Evolutionary conservation across 92 coral and sea anemone genomes (phyloP), one percentile per base, ranked within the genome.

Genomic region (Pocillopora meandrina): DNA sequence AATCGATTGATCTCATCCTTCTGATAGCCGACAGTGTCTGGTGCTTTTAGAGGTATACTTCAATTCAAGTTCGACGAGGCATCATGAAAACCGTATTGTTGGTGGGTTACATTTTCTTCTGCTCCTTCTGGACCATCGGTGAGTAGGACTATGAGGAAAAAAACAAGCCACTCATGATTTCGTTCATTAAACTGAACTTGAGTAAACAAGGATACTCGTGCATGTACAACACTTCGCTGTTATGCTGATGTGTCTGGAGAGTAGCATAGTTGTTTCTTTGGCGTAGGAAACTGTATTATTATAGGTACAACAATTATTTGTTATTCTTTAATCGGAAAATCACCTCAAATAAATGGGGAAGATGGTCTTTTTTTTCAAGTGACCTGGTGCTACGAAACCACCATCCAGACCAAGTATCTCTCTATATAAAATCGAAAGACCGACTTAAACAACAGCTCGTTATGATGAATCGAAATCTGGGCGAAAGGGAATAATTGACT

Each of bases 1-100:
- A 7, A 3, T 42, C 49, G 7, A 7, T 42, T 42, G 49, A 1
- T 3, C 49, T 42, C 49, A 3, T 42, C 49, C 49, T 42, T 42
- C 49, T 42, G 49, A 42, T 3, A 42, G 49, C 47, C 19, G 18
- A 21, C 33, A 6, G 31, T 11, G 3, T 66, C 21, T 20, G 71
- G 47, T 21, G 71, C 26, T 20, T 66, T 66, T 23, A 23, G 71
- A 66, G 15, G 71, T 66, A 11, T 66, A 66, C 47, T 10, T 9
- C 26, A 26, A 26, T 26, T 26, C 71, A 17, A 66, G 71, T 7
- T 42, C 49, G 49, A 42, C 5, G 15, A 21, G 71, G 2, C 71
- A 66, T 9, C 71, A 66, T 66, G 71, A 66, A 66, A 21, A 66
- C 21, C 15, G 71, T 17, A 26, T 66, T 66, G 71, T 66, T 66